Conservation (phyloP, 2,888 invertebrate species). For the Thyatira batis region DNA sequence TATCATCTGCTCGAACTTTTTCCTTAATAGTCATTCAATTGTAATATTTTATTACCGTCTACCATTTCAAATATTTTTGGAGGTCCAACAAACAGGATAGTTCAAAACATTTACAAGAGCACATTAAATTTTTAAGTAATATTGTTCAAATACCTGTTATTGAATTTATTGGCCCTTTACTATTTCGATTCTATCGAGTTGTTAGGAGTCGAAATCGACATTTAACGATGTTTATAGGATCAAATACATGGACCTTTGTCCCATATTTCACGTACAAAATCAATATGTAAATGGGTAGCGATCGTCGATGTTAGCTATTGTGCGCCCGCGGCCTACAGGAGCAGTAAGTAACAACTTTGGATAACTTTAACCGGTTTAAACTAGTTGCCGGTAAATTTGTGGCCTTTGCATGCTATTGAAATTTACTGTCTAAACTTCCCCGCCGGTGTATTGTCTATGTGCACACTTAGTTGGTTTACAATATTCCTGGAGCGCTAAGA, state of each 20-base stretch:
- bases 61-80: too few species aligned
- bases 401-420: slow-evolving; percentile 75
- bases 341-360: slow-evolving; percentile 52
- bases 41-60: too few species aligned
- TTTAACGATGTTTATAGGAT: slow-evolving; percentile 5
- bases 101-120: background rate
- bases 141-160: background rate
- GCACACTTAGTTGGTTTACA: slow-evolving; percentile 37
- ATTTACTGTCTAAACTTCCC: slow-evolving; percentile 73
- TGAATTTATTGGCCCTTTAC: slow-evolving; percentile 1
- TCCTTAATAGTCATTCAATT: too few species aligned
- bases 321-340: slow-evolving; percentile 41
- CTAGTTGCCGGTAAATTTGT: slow-evolving; percentile 69
- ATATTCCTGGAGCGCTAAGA: slow-evolving; percentile 29
- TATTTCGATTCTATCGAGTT: background rate
- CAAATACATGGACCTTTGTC: slow-evolving; percentile 23
- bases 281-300: slow-evolving; percentile 64
- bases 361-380: slow-evolving; percentile 64
- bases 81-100: background rate
- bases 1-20: too few species aligned
- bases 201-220: background rate
- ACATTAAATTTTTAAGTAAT: background rate
- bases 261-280: slow-evolving; percentile 49
- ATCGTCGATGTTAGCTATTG: slow-evolving; percentile 50
- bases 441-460: slow-evolving; percentile 51